These are phyloP conservation scores for Hirtodrosophila confusa DNA, from an alignment of 2,888 invertebrate species.

Conservation along the genomic window DNA sequence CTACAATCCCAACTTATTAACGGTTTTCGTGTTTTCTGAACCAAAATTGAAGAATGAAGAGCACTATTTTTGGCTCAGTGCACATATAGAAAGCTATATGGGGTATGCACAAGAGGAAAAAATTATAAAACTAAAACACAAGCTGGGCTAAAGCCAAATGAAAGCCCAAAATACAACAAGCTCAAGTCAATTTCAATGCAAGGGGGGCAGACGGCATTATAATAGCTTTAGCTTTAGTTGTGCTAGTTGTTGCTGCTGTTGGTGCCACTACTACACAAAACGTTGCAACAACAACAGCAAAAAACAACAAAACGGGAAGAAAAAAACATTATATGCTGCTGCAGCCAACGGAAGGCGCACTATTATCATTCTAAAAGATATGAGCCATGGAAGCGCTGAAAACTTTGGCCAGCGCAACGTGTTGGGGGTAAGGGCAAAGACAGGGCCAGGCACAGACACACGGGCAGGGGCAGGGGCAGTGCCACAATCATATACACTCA, in stretches of 20 bases:
- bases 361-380: conserved; percentile 77
- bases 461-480: not conserved
- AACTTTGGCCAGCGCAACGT: conserved; percentile 52
- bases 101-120: conserved; percentile 32
- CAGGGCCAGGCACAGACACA: conserved; percentile 25
- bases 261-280: conserved; percentile 32
- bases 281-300: conserved; percentile 30
- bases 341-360: conserved; percentile 68
- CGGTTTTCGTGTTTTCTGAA: no score
- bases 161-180: conserved; percentile 55
- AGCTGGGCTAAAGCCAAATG: conserved; percentile 36
- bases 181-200: conserved; percentile 53
- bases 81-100: not conserved
- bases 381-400: conserved; percentile 65
- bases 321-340: conserved; percentile 37
- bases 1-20: no score
- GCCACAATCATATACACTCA: conserved; percentile 30
- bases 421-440: conserved; percentile 49
- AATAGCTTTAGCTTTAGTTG: conserved; percentile 28
- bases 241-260: conserved; percentile 15
- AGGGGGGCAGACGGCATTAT: conserved; percentile 27
- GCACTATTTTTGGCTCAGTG: no score
- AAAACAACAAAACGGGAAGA: conserved; percentile 31
- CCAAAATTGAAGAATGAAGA: no score
- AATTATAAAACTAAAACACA: conserved; percentile 34